Base-by-base conservation (phyloP, 2,888 invertebrate genomes). In the Chrysina gloriosa region DNA sequence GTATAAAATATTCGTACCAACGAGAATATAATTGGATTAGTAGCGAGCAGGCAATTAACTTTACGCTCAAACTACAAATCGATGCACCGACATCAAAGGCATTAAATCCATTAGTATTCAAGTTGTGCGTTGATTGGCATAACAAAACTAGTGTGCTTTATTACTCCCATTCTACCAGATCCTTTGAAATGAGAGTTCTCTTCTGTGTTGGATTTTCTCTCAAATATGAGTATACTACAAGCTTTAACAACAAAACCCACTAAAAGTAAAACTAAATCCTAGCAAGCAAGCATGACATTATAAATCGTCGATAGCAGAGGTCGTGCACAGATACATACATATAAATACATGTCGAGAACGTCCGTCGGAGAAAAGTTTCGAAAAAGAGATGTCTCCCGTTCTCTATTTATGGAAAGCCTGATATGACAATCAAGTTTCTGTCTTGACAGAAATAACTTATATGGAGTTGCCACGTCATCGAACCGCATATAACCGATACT, bases 401-500 rank as follows among this genome's bases (percentile, higher is more conserved):
- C 31, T 19, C 31, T 52, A 9, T 52, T 52, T 52, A 52, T 19
- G 29, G 64, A 23, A 27, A 65, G 31, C 34, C 36, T 34, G 64
- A 65, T 52, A 65, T 65, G 64, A 65, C 48, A 65, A 65, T 65
- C 64, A 48, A 52, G 52, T 52, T 65, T 36, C 50, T 36, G 29
- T 52, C 39, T 6, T 64, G 50, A 63, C 52, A 63, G 67, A 63
- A 54, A 29, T 19, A 34, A 11, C 63, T 63, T 61, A 67, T 61
- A 67, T 61, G 63, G 67, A 23, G 39, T n/a, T 36, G 63, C 21
- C 25, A 31, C 63, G 52, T 63, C 63, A 67, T n/a, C 36, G 48
- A 67, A 52, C 39, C 61, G 69, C 67, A 70, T 67, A 4, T 16
- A 52, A 6, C 69, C 69, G 68, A 70, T 66, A 72, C 67, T 71